Evolutionary conservation across 2,113 vertebrate genomes (phyloP), one percentile per base, ranked within the genome.

Genomic region (Gopherus evgoodei): DNA sequence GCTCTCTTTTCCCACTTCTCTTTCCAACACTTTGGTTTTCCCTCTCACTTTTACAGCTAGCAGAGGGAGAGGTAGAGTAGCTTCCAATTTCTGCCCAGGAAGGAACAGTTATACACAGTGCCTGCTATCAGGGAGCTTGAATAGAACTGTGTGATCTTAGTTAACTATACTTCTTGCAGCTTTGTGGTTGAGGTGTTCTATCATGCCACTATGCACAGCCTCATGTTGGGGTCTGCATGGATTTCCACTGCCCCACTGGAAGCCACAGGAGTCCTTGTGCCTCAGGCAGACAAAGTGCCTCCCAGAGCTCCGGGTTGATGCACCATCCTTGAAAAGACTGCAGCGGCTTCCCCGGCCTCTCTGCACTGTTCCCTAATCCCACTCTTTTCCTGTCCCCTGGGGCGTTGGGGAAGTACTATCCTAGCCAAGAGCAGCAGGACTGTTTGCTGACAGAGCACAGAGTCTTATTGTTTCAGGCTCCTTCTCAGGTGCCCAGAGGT

Each of bases 91-190:
- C 83, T 89, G n/a, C 19, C 31, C 14, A 54, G 3, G 1, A n/a
- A 47, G 0, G 57, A 24, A 11, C 2, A 72, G 35, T 16, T 42
- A 49, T 0, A 0, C 0, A 0, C 65, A 79, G 81, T 22, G 29
- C 29, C 90, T 92, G 83, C 0, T 0, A 4, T 11, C 29, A n/a
- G 80, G 49, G 84, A 57, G 44, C 79, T 92, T 80, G 38, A 86
- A 57, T 2, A 1, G 52, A 24, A 59, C 9, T 24, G 8, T 24
- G 38, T 76, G 53, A 1, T 0, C 65, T 59, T 27, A 85, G 65
- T 57, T 72, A 29, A 81, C 86, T 82, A 29, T 80, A 57, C 57
- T 65, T 31, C 3, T 75, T 7, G 49, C 75, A 44, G 79, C 2
- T 3, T n/a, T 11, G 75, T 65, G n/a, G 0, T 0, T 9, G 81